phyloP scores from a whole-genome alignment of 1,140 invertebrate genomes.

The Trypoxylus dichotomus region DNA sequence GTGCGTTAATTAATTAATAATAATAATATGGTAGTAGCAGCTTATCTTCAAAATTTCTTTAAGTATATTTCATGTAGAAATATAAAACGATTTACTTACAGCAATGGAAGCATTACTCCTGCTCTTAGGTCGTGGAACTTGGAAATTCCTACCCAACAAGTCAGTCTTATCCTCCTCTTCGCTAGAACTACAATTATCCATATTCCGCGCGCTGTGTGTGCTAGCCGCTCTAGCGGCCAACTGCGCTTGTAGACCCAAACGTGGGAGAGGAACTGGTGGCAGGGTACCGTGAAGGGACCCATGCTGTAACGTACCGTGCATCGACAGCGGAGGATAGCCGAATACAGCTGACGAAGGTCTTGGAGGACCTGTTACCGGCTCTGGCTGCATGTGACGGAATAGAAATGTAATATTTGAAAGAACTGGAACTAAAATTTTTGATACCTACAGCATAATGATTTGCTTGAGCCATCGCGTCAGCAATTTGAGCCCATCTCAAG shows the following conservation, averaged over 20 bases:
- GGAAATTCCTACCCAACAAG: constrained; percentile 66
- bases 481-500: constrained; percentile 81
- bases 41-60: too few species aligned
- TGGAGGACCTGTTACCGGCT: constrained; percentile 67
- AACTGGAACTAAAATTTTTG: background rate
- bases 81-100: constrained; percentile 54
- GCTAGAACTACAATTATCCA: constrained; percentile 66
- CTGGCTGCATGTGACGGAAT: constrained; percentile 55
- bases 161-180: constrained; percentile 74
- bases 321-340: constrained; percentile 64
- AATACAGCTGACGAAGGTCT: constrained; percentile 82
- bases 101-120: constrained; percentile 69
- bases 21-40: too few species aligned
- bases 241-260: constrained; percentile 58
- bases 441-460: constrained; percentile 78
- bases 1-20: too few species aligned
- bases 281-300: constrained; percentile 62
- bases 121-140: constrained; percentile 78
- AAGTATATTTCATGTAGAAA: too few species aligned
- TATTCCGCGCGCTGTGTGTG: constrained; percentile 53
- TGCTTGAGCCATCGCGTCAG: constrained; percentile 78
- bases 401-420: background rate
- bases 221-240: constrained; percentile 55
- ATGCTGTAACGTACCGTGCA: constrained; percentile 52
- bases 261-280: constrained; percentile 73